Conservation (phyloP, 2,888 invertebrate genomes). For the Xestia ashworthii region DNA sequence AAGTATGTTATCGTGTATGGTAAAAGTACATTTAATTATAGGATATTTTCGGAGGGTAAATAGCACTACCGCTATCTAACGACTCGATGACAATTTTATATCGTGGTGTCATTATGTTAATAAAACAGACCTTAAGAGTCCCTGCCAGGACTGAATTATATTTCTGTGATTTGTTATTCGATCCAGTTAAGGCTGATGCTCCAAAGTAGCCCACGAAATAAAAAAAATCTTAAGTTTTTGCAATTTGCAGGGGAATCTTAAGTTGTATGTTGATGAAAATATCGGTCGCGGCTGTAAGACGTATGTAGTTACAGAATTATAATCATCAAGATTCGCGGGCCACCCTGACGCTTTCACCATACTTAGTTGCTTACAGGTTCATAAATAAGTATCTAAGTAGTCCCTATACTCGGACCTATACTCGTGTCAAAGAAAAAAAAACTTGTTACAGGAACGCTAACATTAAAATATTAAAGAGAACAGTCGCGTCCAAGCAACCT, state of each 20-base stretch:
- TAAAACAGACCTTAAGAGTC: background rate
- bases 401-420: background rate
- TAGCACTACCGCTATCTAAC: background rate
- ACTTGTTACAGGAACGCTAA: conserved; percentile 26
- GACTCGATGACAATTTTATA: background rate
- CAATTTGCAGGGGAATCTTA: no score
- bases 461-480: conserved; percentile 40
- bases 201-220: no score
- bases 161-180: background rate
- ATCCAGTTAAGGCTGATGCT: no score
- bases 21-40: no score
- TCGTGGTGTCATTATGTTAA: background rate
- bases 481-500: conserved; percentile 18
- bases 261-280: no score
- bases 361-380: background rate
- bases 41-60: no score
- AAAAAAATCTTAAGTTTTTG: no score
- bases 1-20: no score
- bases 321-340: no score
- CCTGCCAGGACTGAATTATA: background rate
- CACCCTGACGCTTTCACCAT: no score
- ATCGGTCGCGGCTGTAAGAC: no score
- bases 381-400: background rate
- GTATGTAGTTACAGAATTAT: no score
- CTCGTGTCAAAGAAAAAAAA: conserved; percentile 6